Evolutionary conservation across 2,888 invertebrate species (phyloP).

Genomic region (Perizoma flavofasciatum): DNA sequence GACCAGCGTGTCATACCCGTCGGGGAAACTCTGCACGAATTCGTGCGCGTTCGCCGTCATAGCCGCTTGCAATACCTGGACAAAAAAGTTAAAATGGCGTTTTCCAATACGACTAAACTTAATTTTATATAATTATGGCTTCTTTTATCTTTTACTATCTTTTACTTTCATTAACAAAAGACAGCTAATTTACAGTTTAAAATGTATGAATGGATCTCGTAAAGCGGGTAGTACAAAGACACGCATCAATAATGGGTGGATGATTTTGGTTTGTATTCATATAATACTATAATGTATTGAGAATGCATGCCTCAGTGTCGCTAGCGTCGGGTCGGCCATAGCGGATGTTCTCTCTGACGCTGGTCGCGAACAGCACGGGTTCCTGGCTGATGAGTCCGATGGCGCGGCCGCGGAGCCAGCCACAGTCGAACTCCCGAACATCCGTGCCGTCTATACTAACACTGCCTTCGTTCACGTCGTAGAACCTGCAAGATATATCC

Average conservation of each 20-base stretch:
- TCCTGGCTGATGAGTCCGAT: slow-evolving; percentile 97
- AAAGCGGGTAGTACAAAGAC: too few relatives aligned
- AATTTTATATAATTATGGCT: too few relatives aligned
- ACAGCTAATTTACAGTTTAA: too few relatives aligned
- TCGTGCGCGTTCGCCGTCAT: slow-evolving; percentile 95
- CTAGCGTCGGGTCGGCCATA: slow-evolving; percentile 91
- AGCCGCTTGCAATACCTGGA: slow-evolving; percentile 90
- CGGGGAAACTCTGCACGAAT: slow-evolving; percentile 93
- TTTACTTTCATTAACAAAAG: too few relatives aligned
- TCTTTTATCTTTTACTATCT: too few relatives aligned
- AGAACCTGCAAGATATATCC: slow-evolving; percentile 84
- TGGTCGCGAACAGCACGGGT: slow-evolving; percentile 96
- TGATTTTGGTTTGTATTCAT: too few relatives aligned
- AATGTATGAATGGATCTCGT: too few relatives aligned
- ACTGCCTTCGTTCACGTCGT: slow-evolving; percentile 89
- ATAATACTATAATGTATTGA: too few relatives aligned
- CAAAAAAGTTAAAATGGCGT: slow-evolving; percentile 17
- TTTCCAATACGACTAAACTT: too few relatives aligned
- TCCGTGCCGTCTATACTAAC: slow-evolving; percentile 91
- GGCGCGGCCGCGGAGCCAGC: slow-evolving; percentile 93
- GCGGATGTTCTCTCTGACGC: slow-evolving; percentile 96
- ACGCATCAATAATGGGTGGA: too few relatives aligned
- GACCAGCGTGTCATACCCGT: slow-evolving; percentile 92
- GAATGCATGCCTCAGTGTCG: slow-evolving; percentile 84
- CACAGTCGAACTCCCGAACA: slow-evolving; percentile 87